Evolutionary conservation across 1,140 invertebrate genomes (phyloP).

Genomic region (Aphaenogaster rudis): DNA sequence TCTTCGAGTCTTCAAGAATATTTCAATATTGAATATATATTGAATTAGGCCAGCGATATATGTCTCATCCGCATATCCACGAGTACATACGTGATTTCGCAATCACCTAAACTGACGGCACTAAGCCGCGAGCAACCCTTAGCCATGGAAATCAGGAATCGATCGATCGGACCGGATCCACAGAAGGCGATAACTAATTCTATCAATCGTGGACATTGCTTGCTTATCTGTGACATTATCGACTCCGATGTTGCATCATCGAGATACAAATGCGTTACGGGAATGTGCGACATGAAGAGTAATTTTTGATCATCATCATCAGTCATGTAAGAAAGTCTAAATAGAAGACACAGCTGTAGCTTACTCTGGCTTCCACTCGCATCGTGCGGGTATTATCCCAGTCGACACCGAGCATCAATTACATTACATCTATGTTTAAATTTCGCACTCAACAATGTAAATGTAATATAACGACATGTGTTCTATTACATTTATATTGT

Average conservation of each 20-base stretch:
- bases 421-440: too few species aligned
- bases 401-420: too few species aligned
- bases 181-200: slow-evolving; percentile 9
- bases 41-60: neutral
- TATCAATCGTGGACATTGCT: slow-evolving; percentile 31
- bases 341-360: neutral
- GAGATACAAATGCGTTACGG: slow-evolving; percentile 21
- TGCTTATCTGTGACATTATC: neutral
- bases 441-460: too few species aligned
- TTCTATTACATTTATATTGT: too few species aligned
- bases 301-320: slow-evolving; percentile 1
- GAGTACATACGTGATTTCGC: slow-evolving; percentile 21
- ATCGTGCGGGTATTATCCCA: neutral
- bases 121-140: neutral
- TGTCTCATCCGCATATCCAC: neutral
- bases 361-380: slow-evolving; percentile 14
- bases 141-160: slow-evolving; percentile 6
- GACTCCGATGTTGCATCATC: neutral
- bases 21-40: neutral
- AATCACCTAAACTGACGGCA: slow-evolving; percentile 1
- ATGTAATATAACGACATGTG: too few species aligned
- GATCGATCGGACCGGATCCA: slow-evolving; percentile 5
- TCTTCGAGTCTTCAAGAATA: neutral
- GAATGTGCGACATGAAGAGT: slow-evolving; percentile 4
- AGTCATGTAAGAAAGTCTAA: slow-evolving; percentile 20